Percentiles rank a stretch among this genome's conserved stretches.
Conservation (phyloP, 53 echinoderm and acorn worm species). For the Patiria pectinifera region DNA sequence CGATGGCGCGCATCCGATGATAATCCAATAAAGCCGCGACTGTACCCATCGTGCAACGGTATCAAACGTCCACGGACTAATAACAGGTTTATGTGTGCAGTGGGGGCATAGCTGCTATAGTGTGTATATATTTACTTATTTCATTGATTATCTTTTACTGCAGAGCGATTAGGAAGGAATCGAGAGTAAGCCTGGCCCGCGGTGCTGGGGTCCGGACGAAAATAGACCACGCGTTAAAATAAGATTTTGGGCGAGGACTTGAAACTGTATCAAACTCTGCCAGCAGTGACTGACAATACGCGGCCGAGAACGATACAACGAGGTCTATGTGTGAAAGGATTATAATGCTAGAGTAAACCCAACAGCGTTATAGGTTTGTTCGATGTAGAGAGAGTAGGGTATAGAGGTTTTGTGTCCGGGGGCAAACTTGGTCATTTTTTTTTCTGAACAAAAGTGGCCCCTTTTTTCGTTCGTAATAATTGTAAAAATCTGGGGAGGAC, state of each 20-base stretch:
- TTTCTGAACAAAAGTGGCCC: no score
- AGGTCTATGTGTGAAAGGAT: neutral
- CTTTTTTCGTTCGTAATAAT: no score
- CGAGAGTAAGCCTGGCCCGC: neutral
- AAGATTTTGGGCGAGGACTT: neutral
- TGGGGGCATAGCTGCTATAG: neutral
- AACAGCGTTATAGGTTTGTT: no score
- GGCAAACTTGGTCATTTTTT: no score
- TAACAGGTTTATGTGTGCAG: neutral
- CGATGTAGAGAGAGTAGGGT: no score
- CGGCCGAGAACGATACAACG: neutral
- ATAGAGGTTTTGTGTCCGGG: no score
- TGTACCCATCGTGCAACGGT: neutral
- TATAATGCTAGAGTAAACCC: neutral
- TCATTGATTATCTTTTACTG: neutral
- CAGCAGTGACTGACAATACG: neutral
- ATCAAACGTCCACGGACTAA: slow-evolving; percentile 2
- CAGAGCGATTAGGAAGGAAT: neutral
- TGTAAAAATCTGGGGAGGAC: no score
- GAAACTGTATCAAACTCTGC: neutral
- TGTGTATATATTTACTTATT: neutral
- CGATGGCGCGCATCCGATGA: neutral
- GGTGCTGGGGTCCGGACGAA: neutral
- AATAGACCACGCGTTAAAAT: neutral
- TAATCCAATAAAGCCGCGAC: neutral